Evolutionary conservation across 2,113 vertebrate species (phyloP).

Genomic region (Butorides virescens): DNA sequence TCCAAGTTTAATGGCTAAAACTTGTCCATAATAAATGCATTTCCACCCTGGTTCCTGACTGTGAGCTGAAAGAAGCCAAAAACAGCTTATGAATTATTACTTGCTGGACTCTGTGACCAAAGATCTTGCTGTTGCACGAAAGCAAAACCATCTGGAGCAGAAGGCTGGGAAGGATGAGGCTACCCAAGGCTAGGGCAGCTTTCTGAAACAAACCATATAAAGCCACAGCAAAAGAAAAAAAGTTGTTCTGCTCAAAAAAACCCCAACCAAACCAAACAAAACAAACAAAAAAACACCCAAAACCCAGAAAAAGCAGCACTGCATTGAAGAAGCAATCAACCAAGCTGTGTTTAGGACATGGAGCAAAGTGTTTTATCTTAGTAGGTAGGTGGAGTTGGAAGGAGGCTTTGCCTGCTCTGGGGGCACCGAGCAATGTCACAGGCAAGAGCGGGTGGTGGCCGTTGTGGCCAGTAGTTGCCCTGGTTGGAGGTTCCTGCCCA

Average conservation of each 20-base stretch:
- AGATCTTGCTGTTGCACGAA: constrained; percentile 1
- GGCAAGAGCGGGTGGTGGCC: background rate
- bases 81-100: background rate
- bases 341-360: background rate
- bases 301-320: background rate
- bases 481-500: background rate
- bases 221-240: background rate
- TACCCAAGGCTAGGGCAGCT: background rate
- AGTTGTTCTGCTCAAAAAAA: background rate
- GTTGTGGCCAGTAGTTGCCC: background rate
- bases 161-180: background rate
- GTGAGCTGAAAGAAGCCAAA: background rate
- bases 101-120: background rate
- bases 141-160: constrained; percentile 29
- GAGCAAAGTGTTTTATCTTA: background rate
- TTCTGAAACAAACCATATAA: background rate
- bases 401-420: background rate
- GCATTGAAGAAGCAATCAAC: background rate
- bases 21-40: background rate
- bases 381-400: background rate
- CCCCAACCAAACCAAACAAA: background rate
- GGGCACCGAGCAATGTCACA: background rate
- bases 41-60: background rate
- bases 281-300: background rate
- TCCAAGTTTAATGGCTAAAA: background rate